phyloP scores from a whole-genome alignment of 2,888 invertebrate genomes.

The Brachyptera putata region DNA sequence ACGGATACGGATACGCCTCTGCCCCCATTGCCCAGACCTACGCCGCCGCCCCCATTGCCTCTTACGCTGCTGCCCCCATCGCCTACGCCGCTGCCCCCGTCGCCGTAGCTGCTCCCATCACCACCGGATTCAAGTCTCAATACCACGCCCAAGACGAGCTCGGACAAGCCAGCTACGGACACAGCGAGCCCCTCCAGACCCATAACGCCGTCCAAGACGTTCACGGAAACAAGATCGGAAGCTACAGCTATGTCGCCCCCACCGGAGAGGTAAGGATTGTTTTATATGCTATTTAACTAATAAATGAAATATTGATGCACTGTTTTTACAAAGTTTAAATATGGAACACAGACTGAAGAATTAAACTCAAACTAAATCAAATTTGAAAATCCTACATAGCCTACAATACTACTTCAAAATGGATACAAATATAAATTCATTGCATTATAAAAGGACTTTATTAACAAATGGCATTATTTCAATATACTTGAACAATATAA shows the following conservation, averaged over 20 bases:
- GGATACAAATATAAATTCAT: too few relatives aligned
- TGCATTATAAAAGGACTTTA: too few relatives aligned
- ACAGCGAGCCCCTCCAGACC: slow-evolving; percentile 36
- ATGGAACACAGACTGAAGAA: not conserved
- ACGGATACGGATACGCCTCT: not conserved
- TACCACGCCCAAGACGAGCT: slow-evolving; percentile 38
- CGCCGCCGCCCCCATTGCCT: slow-evolving; percentile 17
- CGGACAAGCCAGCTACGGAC: slow-evolving; percentile 38
- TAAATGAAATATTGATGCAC: not conserved
- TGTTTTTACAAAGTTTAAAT: not conserved
- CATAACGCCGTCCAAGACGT: slow-evolving; percentile 37
- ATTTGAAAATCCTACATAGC: not conserved
- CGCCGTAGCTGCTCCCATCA: slow-evolving; percentile 26
- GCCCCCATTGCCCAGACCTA: not conserved
- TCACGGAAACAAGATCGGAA: slow-evolving; percentile 37
- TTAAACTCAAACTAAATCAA: not conserved
- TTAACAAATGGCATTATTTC: too few relatives aligned
- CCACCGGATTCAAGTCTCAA: slow-evolving; percentile 30
- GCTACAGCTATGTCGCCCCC: slow-evolving; percentile 41
- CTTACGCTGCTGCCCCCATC: slow-evolving; percentile 22
- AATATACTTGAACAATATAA: too few relatives aligned
- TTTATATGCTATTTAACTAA: not conserved
- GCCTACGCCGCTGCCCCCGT: slow-evolving; percentile 19
- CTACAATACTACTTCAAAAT: too few relatives aligned
- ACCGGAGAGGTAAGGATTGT: slow-evolving; percentile 36